phyloP scores from a whole-genome alignment of 2,797 vertebrate genomes.

The Scleropages formosus region DNA sequence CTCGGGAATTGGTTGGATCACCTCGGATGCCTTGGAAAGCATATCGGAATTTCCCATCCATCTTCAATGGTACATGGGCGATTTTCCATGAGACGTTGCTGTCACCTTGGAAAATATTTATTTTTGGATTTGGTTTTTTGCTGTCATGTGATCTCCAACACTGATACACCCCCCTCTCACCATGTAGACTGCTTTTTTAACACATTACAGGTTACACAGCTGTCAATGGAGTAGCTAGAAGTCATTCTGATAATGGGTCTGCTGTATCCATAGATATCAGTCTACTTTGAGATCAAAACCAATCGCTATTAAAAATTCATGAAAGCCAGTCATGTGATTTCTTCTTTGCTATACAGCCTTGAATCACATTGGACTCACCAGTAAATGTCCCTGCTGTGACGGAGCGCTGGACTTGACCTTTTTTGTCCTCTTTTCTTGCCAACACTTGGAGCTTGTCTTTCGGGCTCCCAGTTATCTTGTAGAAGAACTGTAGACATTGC shows the following conservation, averaged over 20 bases:
- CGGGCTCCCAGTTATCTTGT: constrained; percentile 62
- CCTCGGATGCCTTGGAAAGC: constrained; percentile 74
- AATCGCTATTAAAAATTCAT: no score
- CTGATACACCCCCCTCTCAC: no score
- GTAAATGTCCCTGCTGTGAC: constrained; percentile 61
- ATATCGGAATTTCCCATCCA: constrained; percentile 72
- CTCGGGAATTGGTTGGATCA: constrained; percentile 48
- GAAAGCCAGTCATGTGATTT: no score
- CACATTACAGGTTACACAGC: no score
- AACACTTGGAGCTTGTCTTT: constrained; percentile 64
- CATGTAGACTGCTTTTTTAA: no score
- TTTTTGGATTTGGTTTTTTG: not conserved
- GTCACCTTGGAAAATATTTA: constrained; percentile 51
- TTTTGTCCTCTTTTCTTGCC: constrained; percentile 64
- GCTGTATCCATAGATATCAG: no score
- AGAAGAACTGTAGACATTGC: constrained; percentile 76
- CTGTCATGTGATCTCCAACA: no score
- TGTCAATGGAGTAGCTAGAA: no score
- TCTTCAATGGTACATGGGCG: constrained; percentile 63
- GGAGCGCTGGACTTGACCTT: constrained; percentile 58
- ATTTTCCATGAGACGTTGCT: constrained; percentile 70
- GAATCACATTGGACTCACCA: constrained; percentile 50
- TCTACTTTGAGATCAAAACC: no score
- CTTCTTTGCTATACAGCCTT: no score
- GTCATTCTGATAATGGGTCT: no score